phyloP scores from a whole-genome alignment of 2,113 vertebrate species.

The Dasypus novemcinctus region DNA sequence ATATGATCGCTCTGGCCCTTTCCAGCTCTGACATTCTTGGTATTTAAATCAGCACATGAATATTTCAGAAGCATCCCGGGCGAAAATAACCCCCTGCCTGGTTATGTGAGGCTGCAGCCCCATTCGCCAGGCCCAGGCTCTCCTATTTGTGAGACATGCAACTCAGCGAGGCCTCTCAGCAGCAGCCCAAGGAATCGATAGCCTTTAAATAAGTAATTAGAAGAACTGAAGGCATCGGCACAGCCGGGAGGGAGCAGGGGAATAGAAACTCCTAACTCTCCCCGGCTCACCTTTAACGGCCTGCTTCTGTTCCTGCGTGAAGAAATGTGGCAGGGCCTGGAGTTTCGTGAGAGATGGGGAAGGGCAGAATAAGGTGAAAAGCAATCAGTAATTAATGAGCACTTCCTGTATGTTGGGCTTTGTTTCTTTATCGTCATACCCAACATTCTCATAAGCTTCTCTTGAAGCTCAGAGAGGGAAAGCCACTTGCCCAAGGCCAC shows the following conservation, averaged over 20 bases:
- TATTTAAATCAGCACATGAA: slow-evolving; percentile 81
- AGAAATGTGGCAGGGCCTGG: slow-evolving; percentile 18
- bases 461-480: not conserved
- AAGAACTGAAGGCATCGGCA: slow-evolving; percentile 73
- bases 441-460: not conserved
- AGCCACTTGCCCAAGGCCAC: not conserved
- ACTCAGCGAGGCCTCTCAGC: slow-evolving; percentile 70
- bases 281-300: slow-evolving; percentile 30
- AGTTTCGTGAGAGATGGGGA: not conserved
- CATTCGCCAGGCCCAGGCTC: slow-evolving; percentile 58
- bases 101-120: slow-evolving; percentile 73
- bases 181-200: slow-evolving; percentile 80
- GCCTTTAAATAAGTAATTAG: slow-evolving; percentile 85
- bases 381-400: not conserved
- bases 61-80: slow-evolving; percentile 78
- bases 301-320: slow-evolving; percentile 19
- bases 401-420: not conserved
- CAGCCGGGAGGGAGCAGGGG: slow-evolving; percentile 70
- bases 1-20: slow-evolving; percentile 41
- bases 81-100: slow-evolving; percentile 79
- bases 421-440: not conserved
- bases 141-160: slow-evolving; percentile 70
- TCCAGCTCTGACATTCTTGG: slow-evolving; percentile 59
- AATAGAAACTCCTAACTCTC: slow-evolving; percentile 61
- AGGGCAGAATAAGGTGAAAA: not conserved